Evolutionary conservation across 2,888 invertebrate species (phyloP), one percentile per base, ranked within the genome.

Genomic region (Stramonita haemastoma): DNA sequence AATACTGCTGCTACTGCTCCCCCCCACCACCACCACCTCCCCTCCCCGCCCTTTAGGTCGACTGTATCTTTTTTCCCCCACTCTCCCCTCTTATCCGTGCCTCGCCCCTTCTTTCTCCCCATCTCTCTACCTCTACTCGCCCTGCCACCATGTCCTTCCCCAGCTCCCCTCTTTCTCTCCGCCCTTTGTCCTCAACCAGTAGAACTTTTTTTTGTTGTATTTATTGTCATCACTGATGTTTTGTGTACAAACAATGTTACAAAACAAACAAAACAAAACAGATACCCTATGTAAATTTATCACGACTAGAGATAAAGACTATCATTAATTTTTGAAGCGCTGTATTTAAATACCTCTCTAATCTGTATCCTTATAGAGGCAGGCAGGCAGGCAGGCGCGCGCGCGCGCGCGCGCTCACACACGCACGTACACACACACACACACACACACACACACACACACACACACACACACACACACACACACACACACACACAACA

Each of bases 331-430:
- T 73, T 11, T 73, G 73, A 2, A 13, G 15, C 5, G 2, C 5
- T 77, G 4, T 29, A 13, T 15, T 13, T 77, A 13, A 17, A 4
- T 77, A 1, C n/a, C 29, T 77, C 5, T 77, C 29, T 77, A 13
- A 22, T 13, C 26, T 13, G 15, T 32, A 32, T 32, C 32, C 34
- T 81, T 32, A 79, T 32, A 79, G 17, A 29, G 32, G 22, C 34
- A 32, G 15, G 22, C 79, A 32, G 32, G 22, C 2, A 34, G 11
- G 32, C 79, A 81, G 8, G 32, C 79, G 34, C 79, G 32, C 79
- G 32, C 79, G 34, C 79, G 32, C 79, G 32, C 79, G 32, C 79
- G 32, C 81, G 17, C 32, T 34, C 81, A 81, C 81, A 81, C 81
- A 81, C 81, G 4, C 81, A 36, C 81, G 22, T 17, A 1, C 81